These are phyloP conservation scores for Tragelaphus strepsiceros DNA, from an alignment of 2,113 vertebrate genomes.

Conservation along the genomic window DNA sequence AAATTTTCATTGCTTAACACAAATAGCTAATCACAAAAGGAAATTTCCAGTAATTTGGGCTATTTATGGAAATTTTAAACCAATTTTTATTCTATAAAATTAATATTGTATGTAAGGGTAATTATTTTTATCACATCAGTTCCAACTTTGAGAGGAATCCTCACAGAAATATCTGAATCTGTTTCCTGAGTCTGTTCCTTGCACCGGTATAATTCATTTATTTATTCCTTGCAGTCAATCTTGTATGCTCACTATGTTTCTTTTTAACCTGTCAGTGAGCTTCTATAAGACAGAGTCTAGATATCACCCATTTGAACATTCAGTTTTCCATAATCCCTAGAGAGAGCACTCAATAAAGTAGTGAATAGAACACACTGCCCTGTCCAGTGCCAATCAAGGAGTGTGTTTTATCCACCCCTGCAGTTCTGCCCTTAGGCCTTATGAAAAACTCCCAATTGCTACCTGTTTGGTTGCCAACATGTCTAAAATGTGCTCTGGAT, in stretches of 20 bases:
- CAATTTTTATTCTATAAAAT: not conserved
- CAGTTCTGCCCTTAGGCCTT: not conserved
- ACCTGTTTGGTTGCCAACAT: not conserved
- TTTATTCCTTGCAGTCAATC: not conserved
- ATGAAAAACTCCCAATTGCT: not conserved
- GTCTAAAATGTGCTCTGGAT: not conserved
- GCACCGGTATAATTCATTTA: not conserved
- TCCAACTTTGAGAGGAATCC: not conserved
- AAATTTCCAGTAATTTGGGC: not conserved
- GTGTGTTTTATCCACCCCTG: not conserved
- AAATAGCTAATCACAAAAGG: not conserved
- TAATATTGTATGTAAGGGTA: not conserved
- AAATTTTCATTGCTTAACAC: not conserved
- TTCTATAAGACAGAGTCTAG: not conserved
- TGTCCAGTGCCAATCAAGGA: not conserved
- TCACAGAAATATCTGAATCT: not conserved
- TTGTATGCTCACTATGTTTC: not conserved
- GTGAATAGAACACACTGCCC: accelerated
- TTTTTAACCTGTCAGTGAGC: not conserved
- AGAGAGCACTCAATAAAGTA: not conserved
- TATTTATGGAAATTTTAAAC: not conserved
- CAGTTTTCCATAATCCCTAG: not conserved
- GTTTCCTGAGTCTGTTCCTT: not conserved
- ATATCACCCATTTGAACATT: not conserved
- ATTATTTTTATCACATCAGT: not conserved